Evolutionary conservation across 1,140 invertebrate species (phyloP), one percentile per base, ranked within the genome.

Genomic region (Mamestra configurata): DNA sequence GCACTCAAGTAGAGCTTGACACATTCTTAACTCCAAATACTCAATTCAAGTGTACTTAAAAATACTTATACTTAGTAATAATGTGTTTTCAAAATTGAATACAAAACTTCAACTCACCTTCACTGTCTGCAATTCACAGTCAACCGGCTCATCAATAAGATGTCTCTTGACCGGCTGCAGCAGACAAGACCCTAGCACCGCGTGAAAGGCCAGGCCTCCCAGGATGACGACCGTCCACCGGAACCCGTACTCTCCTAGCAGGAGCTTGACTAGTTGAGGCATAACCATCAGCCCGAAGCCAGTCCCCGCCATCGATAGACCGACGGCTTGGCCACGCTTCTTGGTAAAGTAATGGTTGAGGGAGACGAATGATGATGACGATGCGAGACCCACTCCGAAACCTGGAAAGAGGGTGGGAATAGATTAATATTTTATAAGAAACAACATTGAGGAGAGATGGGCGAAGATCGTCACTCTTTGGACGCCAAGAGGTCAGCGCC

Each of bases 241-340:
- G 87, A 97, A 97, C 57, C 95, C 96, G 79, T 95, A 97, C 11
- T 93, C 95, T 59, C 96, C 96, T 35, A 97, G 90, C 20, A 97
- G 88, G 0, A 97, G 82, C 49, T 96, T 94, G 35, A 97, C 96
- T 76, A 97, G 95, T 85, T 97, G 97, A 15, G 97, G 97, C 96
- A 98, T 97, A 7, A 97, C 91, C 95, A 98, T 96, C 93, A 97
- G 96, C 0, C 97, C 97, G 70, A 97, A 94, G 2, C 97, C 97
- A 0, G 97, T 97, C 0, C 97, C 97, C 4, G 97, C 97, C 96
- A 97, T 96, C 0, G 97, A 97, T 20, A 97, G 92, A 0, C 97
- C 97, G 2, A 97, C 97, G 0, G 97, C 97, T 90, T 97, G 97
- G 6, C 97, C 97, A 13, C 97, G 96, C 85, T 96, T 96, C 88